Percentiles rank a stretch among this genome's conserved stretches.
These are phyloP conservation scores for Scylla paramamosain DNA, from an alignment of 1,140 invertebrate genomes.

Conservation along the genomic window DNA sequence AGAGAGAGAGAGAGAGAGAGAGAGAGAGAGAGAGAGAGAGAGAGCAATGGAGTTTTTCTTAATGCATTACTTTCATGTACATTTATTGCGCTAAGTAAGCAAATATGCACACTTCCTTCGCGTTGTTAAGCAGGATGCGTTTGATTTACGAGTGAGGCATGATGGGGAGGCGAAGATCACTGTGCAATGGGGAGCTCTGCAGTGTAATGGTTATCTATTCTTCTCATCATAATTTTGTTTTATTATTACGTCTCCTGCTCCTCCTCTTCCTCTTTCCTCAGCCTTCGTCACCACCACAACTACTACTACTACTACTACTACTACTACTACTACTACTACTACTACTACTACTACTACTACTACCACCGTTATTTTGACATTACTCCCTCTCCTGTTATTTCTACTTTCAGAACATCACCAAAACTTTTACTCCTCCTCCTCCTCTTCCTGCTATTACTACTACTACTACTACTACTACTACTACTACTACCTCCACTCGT, in stretches of 20 bases:
- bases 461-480: not conserved
- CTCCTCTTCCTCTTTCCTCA: not conserved
- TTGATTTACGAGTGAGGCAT: not conserved
- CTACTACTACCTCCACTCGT: too few relatives aligned
- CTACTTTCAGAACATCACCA: too few relatives aligned
- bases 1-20: constrained; percentile 5
- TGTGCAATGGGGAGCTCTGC: too few relatives aligned
- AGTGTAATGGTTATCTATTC: not conserved
- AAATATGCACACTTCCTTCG: not conserved
- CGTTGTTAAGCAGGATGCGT: not conserved
- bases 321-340: too few relatives aligned
- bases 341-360: too few relatives aligned
- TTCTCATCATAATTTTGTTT: not conserved
- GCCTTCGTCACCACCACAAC: too few relatives aligned
- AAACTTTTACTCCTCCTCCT: not conserved
- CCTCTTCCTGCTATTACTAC: not conserved
- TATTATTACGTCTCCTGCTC: not conserved
- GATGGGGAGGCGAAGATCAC: not conserved
- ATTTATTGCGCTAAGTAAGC: too few relatives aligned
- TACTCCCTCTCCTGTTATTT: too few relatives aligned
- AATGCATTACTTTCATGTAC: too few relatives aligned
- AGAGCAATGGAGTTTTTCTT: too few relatives aligned
- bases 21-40: not conserved
- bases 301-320: too few relatives aligned
- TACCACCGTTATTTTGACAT: too few relatives aligned